A percentile compares a stretch with the other conserved stretches of the same genome.
Conservation (phyloP, 2,113 vertebrate genomes). For the Catagonus wagneri region DNA sequence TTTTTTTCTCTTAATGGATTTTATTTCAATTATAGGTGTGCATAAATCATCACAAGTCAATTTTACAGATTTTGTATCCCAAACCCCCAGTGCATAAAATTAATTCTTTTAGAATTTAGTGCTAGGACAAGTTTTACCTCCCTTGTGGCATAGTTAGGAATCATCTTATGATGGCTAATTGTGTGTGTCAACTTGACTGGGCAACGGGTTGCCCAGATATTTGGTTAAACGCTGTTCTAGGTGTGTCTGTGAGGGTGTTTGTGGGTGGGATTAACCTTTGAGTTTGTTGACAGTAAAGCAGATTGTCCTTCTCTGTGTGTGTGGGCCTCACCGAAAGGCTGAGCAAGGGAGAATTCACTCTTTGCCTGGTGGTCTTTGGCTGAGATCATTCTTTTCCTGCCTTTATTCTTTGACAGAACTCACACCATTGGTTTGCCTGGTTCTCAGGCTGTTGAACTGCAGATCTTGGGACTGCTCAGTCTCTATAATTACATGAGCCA, state of each 20-base stretch:
- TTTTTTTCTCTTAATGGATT: no score
- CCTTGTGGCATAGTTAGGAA: background rate
- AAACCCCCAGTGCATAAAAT: no score
- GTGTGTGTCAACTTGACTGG: background rate
- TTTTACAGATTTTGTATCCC: no score
- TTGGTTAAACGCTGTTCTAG: background rate
- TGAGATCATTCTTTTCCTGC: background rate
- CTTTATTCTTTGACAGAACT: background rate
- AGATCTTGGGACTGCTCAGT: background rate
- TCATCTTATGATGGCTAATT: background rate
- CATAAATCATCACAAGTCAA: no score
- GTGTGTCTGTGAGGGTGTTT: background rate
- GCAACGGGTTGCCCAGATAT: background rate
- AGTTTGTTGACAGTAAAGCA: background rate
- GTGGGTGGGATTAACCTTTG: background rate
- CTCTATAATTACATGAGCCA: background rate
- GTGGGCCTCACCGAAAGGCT: background rate
- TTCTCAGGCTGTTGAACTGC: background rate
- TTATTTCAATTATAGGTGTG: no score
- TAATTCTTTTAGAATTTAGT: conserved; percentile 38
- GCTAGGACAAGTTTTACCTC: background rate
- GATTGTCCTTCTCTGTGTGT: background rate
- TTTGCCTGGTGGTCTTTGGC: background rate
- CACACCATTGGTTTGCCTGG: background rate
- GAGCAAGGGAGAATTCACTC: background rate